Evolutionary conservation across 1,140 invertebrate genomes (phyloP).

Genomic region (Zaprionus africanus): DNA sequence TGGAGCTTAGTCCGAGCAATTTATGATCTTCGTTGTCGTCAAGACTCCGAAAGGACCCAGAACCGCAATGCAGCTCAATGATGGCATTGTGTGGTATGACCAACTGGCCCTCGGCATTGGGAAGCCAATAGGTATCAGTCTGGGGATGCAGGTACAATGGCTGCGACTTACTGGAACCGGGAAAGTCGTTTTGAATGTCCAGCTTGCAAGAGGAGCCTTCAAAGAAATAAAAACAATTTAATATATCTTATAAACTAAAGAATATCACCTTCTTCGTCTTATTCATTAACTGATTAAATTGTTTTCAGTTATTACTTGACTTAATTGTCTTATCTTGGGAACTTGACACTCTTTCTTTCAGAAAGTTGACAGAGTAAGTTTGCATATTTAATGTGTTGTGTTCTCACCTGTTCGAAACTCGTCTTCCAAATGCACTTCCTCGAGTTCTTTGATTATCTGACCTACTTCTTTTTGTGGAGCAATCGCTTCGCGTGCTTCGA

Average conservation of each 20-base stretch:
- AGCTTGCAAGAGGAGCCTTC: constrained; percentile 57
- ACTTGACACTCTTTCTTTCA: background rate
- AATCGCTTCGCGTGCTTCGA: constrained; percentile 57
- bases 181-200: constrained; percentile 67
- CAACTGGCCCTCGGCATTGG: constrained; percentile 57
- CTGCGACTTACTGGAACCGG: constrained; percentile 44
- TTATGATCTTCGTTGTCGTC: background rate
- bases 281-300: background rate
- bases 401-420: constrained; percentile 40
- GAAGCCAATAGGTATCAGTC: constrained; percentile 65
- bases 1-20: constrained; percentile 2
- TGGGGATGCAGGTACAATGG: constrained; percentile 66
- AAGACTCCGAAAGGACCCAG: constrained; percentile 43
- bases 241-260: no score
- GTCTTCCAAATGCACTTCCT: constrained; percentile 46
- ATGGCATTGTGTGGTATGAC: constrained; percentile 53
- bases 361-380: background rate
- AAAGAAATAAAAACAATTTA: background rate
- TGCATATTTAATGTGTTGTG: background rate
- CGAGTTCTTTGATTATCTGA: constrained; percentile 67
- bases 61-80: constrained; percentile 67
- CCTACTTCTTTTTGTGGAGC: constrained; percentile 61
- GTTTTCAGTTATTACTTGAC: background rate
- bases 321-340: background rate
- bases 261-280: no score